Evolutionary conservation across 2,797 vertebrate genomes (phyloP).

Genomic region (Micrastur ruficollis): DNA sequence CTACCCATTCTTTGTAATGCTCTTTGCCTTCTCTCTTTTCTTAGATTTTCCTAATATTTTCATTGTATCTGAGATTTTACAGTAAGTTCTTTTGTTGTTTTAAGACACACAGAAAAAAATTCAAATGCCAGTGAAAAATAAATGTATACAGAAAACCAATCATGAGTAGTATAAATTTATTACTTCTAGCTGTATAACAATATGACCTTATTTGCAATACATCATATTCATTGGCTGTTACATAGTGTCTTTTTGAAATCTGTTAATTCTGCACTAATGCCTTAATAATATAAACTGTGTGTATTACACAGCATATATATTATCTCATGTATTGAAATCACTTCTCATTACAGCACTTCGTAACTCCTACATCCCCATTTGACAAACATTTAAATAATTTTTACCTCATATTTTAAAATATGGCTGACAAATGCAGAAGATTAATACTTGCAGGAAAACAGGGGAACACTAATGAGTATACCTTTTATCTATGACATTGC

Average conservation of each 20-base stretch:
- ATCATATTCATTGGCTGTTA: background rate
- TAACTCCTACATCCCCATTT: background rate
- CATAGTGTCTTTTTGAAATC: background rate
- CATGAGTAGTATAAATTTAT: background rate
- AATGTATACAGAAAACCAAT: background rate
- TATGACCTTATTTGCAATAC: slow-evolving; percentile 13
- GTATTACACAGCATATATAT: background rate
- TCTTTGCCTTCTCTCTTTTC: background rate
- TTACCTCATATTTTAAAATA: background rate
- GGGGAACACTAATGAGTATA: background rate
- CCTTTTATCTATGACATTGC: slow-evolving; percentile 24
- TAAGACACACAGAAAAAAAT: background rate
- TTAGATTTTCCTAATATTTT: background rate
- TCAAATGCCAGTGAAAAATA: background rate
- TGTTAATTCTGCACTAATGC: slow-evolving; percentile 31
- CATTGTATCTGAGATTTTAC: background rate
- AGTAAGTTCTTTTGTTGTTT: background rate
- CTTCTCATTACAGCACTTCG: background rate
- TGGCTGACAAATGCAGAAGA: slow-evolving; percentile 28
- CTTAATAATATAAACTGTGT: background rate
- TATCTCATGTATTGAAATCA: slow-evolving; percentile 8
- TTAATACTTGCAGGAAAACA: slow-evolving; percentile 8
- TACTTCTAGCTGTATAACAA: background rate
- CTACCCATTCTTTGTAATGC: background rate
- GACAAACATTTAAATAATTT: slow-evolving; percentile 39